Percentiles rank a stretch among this genome's conserved stretches.
Conservation (phyloP, 2,888 invertebrate genomes). For the Luperina nickerlii region DNA sequence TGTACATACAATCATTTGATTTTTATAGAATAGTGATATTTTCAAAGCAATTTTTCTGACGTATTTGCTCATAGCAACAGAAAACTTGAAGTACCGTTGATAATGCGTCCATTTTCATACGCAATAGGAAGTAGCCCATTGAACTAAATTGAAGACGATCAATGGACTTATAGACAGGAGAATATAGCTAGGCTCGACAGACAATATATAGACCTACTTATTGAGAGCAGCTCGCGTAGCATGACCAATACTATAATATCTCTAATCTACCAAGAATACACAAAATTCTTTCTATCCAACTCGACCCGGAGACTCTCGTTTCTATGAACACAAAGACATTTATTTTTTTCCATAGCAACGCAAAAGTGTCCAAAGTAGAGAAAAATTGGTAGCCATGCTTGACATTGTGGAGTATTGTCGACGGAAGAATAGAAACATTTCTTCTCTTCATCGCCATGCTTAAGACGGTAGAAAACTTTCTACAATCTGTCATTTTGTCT, state of each 20-base stretch:
- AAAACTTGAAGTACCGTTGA: conserved; percentile 3
- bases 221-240: neutral
- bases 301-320: neutral
- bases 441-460: neutral
- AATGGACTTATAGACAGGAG: conserved; percentile 36
- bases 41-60: neutral
- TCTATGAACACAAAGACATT: neutral
- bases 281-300: neutral
- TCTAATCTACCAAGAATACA: neutral
- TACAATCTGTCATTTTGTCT: neutral
- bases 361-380: neutral
- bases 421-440: neutral
- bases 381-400: neutral
- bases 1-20: neutral
- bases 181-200: conserved; percentile 1
- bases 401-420: neutral
- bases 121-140: conserved; percentile 79
- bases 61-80: conserved; percentile 19
- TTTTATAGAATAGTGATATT: neutral
- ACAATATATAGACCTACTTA: neutral
- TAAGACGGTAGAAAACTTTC: neutral
- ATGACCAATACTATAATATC: neutral
- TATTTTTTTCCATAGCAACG: neutral
- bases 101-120: conserved; percentile 42
- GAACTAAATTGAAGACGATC: conserved; percentile 80